These are phyloP conservation scores for Athripsodes cinereus DNA, from an alignment of 2,888 invertebrate species.

Conservation along the genomic window DNA sequence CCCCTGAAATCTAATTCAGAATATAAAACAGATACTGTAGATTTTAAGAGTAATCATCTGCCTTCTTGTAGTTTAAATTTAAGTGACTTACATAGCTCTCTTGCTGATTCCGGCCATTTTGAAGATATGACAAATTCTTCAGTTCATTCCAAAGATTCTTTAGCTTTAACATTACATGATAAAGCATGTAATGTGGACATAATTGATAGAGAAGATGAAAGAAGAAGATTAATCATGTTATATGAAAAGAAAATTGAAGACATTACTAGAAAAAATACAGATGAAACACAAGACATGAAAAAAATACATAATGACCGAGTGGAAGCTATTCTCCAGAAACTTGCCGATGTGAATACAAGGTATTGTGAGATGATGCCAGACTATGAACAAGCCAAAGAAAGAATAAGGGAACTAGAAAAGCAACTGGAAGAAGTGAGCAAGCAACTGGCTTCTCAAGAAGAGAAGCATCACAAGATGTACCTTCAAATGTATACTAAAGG, in stretches of 20 bases:
- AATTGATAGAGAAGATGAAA: conserved; percentile 57
- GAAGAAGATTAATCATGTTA: conserved; percentile 59
- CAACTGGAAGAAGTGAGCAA: conserved; percentile 65
- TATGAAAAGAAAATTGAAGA: conserved; percentile 74
- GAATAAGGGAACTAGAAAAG: conserved; percentile 62
- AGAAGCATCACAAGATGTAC: conserved; percentile 68
- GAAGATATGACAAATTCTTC: conserved; percentile 75
- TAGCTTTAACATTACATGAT: conserved; percentile 50
- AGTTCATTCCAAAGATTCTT: conserved; percentile 71
- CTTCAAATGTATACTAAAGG: conserved; percentile 80
- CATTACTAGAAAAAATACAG: conserved; percentile 53
- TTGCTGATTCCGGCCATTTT: conserved; percentile 82
- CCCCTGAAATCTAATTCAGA: conserved; percentile 40
- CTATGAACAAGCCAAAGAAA: conserved; percentile 67
- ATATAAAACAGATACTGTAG: conserved; percentile 35
- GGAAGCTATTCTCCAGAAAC: conserved; percentile 63
- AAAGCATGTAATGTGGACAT: conserved; percentile 48
- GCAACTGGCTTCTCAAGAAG: conserved; percentile 65
- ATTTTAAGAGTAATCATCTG: conserved; percentile 34
- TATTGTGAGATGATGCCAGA: conserved; percentile 73
- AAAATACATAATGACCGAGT: conserved; percentile 75
- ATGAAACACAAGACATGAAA: conserved; percentile 69
- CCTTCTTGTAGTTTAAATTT: conserved; percentile 42
- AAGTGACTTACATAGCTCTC: conserved; percentile 66
- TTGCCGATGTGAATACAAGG: conserved; percentile 68